Evolutionary conservation across 2,797 vertebrate species (phyloP).

Genomic region (Podarcis lilfordi): DNA sequence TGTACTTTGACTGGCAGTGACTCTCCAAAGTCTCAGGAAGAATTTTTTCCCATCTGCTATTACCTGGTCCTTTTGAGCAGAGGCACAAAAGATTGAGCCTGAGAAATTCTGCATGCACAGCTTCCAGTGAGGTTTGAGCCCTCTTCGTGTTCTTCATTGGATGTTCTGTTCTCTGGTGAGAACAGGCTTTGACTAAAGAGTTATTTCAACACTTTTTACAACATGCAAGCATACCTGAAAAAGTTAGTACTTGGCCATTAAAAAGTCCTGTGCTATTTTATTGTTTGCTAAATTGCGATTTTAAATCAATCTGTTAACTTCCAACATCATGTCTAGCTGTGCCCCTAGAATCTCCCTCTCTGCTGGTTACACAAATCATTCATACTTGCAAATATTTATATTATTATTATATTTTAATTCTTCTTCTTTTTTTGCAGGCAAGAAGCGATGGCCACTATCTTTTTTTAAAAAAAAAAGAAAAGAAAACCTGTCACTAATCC

Average conservation of each 20-base stretch:
- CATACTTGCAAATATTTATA: background rate
- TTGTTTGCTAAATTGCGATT: too few relatives aligned
- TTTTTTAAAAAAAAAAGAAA: background rate
- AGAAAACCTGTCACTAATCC: too few relatives aligned
- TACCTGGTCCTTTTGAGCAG: background rate
- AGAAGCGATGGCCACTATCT: background rate
- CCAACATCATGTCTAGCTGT: background rate
- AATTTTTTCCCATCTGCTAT: background rate
- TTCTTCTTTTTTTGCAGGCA: background rate
- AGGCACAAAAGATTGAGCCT: background rate
- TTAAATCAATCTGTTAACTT: background rate
- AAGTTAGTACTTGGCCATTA: too few relatives aligned
- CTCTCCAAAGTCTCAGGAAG: background rate
- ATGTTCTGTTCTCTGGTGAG: background rate
- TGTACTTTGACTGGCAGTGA: background rate
- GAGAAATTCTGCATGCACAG: background rate
- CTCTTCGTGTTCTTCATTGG: background rate
- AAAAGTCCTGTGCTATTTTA: too few relatives aligned
- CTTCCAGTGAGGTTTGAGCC: background rate
- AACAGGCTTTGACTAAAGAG: background rate
- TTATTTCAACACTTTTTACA: background rate
- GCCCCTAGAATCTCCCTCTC: too few relatives aligned
- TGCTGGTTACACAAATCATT: background rate
- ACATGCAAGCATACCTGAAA: too few relatives aligned
- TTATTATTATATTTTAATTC: conserved; percentile 22